Percentiles rank a stretch among this genome's conserved stretches.
Evolutionary conservation across 2,888 invertebrate species (phyloP).

Genomic region (Conchocele bisecta): DNA sequence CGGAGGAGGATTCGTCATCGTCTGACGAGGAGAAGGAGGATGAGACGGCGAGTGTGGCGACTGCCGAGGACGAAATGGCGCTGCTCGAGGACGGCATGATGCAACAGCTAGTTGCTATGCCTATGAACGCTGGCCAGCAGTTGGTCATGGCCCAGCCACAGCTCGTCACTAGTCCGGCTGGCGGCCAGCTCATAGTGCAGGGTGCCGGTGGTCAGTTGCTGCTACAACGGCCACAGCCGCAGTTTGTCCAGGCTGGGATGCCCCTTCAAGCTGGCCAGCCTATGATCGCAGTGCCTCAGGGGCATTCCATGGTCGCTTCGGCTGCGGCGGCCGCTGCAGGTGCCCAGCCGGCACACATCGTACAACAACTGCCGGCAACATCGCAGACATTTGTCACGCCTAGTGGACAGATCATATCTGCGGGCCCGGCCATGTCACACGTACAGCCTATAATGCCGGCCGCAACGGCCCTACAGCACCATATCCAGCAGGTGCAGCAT

Average conservation of each 20-base stretch:
- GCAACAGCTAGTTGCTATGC: conserved; percentile 52
- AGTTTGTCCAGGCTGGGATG: conserved; percentile 57
- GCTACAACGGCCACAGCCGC: conserved; percentile 58
- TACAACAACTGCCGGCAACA: conserved; percentile 43
- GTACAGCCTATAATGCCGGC: not conserved
- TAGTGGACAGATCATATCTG: conserved; percentile 14
- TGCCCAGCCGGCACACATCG: conserved; percentile 63
- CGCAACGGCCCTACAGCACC: conserved; percentile 1
- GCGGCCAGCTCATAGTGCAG: conserved; percentile 47
- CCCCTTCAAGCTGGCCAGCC: conserved; percentile 76
- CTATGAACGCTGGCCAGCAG: conserved; percentile 57
- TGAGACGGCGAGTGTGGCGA: conserved; percentile 55
- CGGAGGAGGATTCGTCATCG: conserved; percentile 67
- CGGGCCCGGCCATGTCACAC: not conserved
- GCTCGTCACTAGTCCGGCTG: conserved; percentile 55
- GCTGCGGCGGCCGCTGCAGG: conserved; percentile 57
- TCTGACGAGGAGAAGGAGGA: conserved; percentile 66
- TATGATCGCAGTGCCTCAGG: conserved; percentile 69
- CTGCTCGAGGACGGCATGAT: conserved; percentile 52
- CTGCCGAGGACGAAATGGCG: conserved; percentile 59
- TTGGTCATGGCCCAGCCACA: conserved; percentile 64
- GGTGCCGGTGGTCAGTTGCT: conserved; percentile 61
- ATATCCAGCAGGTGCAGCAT: conserved; percentile 54
- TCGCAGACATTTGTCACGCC: conserved; percentile 10
- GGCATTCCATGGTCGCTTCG: conserved; percentile 46